A percentile compares a stretch with the other conserved stretches of the same genome.
phyloP scores from a whole-genome alignment of 2,797 vertebrate species.

The Anabacerthia variegaticeps region DNA sequence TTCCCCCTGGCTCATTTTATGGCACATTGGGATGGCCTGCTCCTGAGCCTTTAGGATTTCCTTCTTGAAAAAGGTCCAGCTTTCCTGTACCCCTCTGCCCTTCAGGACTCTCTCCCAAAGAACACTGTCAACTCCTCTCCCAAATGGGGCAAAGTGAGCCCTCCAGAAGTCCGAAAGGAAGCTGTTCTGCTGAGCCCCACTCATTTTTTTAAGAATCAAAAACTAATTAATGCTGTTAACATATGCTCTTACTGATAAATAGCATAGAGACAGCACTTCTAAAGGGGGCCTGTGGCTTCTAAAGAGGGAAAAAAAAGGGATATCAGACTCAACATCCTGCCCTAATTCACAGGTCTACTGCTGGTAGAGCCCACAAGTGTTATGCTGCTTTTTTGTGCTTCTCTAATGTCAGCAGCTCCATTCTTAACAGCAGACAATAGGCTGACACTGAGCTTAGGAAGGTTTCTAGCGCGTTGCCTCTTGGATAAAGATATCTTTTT shows the following conservation, averaged over 20 bases:
- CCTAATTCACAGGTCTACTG: slow-evolving; percentile 26
- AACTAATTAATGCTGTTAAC: not conserved
- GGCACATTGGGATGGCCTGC: rapidly evolving
- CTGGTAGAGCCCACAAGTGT: not conserved
- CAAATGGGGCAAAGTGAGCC: not conserved
- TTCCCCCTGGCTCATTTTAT: not conserved
- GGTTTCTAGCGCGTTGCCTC: not conserved
- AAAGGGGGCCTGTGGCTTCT: not conserved
- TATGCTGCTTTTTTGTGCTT: not conserved
- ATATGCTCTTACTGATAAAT: slow-evolving; percentile 1
- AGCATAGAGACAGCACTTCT: not conserved
- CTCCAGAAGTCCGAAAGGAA: not conserved
- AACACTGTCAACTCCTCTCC: not conserved
- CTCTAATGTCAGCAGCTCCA: slow-evolving; percentile 3
- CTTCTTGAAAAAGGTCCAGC: not conserved
- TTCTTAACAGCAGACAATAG: slow-evolving; percentile 31
- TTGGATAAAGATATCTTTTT: slow-evolving; percentile 20
- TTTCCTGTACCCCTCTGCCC: not conserved
- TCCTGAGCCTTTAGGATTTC: not conserved
- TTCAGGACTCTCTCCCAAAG: not conserved
- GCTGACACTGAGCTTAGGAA: not conserved
- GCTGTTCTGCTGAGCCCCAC: not conserved
- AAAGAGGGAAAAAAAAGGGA: not conserved
- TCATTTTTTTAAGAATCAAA: not conserved
- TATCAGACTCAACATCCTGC: slow-evolving; percentile 8